These are phyloP conservation scores for Kryptolebias marmoratus DNA, from an alignment of 2,113 vertebrate genomes.

Conservation along the genomic window DNA sequence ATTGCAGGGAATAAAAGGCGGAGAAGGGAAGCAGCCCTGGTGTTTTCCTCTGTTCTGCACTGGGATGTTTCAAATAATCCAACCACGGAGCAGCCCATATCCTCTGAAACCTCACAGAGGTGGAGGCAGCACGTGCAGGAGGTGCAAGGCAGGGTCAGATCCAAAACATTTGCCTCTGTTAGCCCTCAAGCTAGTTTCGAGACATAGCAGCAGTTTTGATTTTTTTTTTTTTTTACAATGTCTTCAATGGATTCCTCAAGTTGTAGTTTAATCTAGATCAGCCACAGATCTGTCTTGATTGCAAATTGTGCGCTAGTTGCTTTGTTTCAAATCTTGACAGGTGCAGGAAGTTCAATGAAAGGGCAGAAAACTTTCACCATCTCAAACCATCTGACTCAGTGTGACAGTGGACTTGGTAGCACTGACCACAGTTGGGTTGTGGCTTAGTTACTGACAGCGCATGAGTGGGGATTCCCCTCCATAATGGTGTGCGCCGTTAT, in stretches of 20 bases:
- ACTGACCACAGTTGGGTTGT: conserved; percentile 67
- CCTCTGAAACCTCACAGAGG: conserved; percentile 38
- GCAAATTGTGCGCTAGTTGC: conserved; percentile 30
- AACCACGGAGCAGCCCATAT: conserved; percentile 44
- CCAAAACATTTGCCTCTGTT: conserved; percentile 40
- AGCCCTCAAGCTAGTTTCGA: conserved; percentile 40
- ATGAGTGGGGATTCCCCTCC: conserved; percentile 67
- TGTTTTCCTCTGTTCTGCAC: conserved; percentile 61
- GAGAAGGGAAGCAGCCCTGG: conserved; percentile 50
- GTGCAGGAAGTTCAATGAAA: conserved; percentile 66
- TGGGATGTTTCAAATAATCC: conserved; percentile 62
- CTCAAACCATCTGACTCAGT: conserved; percentile 48
- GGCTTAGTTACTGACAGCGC: conserved; percentile 66
- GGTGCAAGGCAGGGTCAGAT: conserved; percentile 38
- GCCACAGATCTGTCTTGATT: conserved; percentile 33
- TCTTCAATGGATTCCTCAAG: conserved; percentile 41
- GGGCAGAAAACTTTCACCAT: conserved; percentile 61
- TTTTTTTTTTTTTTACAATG: conserved; percentile 49
- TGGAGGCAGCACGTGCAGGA: conserved; percentile 28
- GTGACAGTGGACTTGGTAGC: conserved; percentile 54
- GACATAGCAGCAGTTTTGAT: conserved; percentile 51
- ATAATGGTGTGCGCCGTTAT: conserved; percentile 54
- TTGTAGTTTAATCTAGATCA: conserved; percentile 39
- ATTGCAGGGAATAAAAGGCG: conserved; percentile 51
- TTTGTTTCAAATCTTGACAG: conserved; percentile 54